Percentiles rank a stretch among this genome's conserved stretches.
phyloP scores from a whole-genome alignment of 2,888 invertebrate genomes.

The Ectemnius lituratus region DNA sequence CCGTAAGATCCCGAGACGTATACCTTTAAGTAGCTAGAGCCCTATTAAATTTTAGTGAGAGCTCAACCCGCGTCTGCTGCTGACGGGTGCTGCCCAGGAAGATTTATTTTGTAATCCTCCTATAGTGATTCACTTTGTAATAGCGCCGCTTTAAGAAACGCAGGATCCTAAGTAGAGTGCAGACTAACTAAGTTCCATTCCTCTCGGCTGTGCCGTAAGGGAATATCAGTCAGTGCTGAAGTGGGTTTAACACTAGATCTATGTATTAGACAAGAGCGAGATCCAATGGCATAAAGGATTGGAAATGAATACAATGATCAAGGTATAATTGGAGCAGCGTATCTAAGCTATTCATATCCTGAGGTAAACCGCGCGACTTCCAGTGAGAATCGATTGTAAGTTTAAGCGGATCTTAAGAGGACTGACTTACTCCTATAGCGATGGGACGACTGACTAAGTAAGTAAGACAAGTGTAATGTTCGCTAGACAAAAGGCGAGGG shows the following conservation, averaged over 20 bases:
- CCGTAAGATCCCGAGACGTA: slow-evolving; percentile 23
- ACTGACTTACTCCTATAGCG: slow-evolving; percentile 30
- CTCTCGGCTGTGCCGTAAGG: slow-evolving; percentile 24
- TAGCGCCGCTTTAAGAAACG: background rate
- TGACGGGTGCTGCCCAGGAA: slow-evolving; percentile 12
- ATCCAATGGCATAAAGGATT: slow-evolving; percentile 10
- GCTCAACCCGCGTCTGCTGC: slow-evolving; percentile 9
- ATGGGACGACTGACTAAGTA: slow-evolving; percentile 34
- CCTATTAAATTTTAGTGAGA: slow-evolving; percentile 33
- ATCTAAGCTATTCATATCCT: slow-evolving; percentile 40
- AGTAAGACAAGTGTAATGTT: slow-evolving; percentile 18
- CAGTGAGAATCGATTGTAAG: slow-evolving; percentile 37
- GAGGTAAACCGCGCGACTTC: slow-evolving; percentile 10
- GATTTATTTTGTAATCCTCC: slow-evolving; percentile 20
- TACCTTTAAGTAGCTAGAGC: slow-evolving; percentile 32
- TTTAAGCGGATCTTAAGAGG: slow-evolving; percentile 4
- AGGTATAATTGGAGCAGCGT: slow-evolving; percentile 19
- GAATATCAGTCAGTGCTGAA: slow-evolving; percentile 15
- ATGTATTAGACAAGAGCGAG: background rate
- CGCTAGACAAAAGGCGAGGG: background rate
- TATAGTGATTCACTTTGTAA: slow-evolving; percentile 4
- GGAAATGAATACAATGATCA: slow-evolving; percentile 20
- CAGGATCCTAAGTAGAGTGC: slow-evolving; percentile 8
- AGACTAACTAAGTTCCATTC: slow-evolving; percentile 19
- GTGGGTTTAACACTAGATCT: slow-evolving; percentile 20